Evolutionary conservation across 2,113 vertebrate species (phyloP).

Genomic region (Scomber japonicus): DNA sequence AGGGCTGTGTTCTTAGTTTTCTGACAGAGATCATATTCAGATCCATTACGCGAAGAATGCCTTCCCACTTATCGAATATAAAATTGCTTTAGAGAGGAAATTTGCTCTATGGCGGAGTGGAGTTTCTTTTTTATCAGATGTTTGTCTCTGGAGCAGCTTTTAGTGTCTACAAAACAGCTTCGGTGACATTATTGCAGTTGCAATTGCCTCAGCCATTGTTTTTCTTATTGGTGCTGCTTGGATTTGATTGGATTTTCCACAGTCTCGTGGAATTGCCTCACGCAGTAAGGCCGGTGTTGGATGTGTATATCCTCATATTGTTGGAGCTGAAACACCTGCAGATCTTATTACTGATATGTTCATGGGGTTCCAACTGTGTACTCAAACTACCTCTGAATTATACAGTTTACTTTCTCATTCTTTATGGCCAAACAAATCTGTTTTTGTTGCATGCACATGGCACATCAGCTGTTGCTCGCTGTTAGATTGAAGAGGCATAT

Average conservation of each 20-base stretch:
- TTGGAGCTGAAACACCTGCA: constrained; percentile 67
- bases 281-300: constrained; percentile 37
- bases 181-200: constrained; percentile 77
- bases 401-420: constrained; percentile 25
- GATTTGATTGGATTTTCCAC: constrained; percentile 80
- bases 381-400: constrained; percentile 43
- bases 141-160: constrained; percentile 83
- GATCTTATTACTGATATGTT: constrained; percentile 71
- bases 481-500: neutral
- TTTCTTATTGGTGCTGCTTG: constrained; percentile 80
- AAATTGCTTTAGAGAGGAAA: constrained; percentile 86
- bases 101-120: constrained; percentile 79
- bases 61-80: constrained; percentile 85
- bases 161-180: constrained; percentile 78
- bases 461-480: neutral
- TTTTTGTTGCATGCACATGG: neutral
- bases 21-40: constrained; percentile 85
- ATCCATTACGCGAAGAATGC: constrained; percentile 85
- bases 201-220: constrained; percentile 77
- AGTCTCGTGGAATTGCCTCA: constrained; percentile 74
- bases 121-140: constrained; percentile 84
- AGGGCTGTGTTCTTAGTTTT: constrained; percentile 80
- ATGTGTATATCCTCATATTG: constrained; percentile 61
- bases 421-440: constrained; percentile 2
- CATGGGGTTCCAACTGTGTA: constrained; percentile 32